These are phyloP conservation scores for Drosophila borborema DNA, from an alignment of 2,888 invertebrate genomes.

Conservation along the genomic window DNA sequence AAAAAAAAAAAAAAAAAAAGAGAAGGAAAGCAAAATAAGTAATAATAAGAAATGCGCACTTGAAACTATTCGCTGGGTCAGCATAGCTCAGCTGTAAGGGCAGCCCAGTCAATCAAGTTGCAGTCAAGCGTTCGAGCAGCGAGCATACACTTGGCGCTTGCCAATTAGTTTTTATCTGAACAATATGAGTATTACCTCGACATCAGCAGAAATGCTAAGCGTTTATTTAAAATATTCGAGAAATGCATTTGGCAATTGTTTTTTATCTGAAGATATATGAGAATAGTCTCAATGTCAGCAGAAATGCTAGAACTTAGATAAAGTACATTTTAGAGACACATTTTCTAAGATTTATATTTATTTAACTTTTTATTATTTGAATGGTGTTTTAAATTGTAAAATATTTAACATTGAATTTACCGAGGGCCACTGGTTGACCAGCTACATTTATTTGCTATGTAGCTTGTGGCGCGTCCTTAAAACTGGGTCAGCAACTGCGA, in stretches of 20 bases:
- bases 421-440: constrained; percentile 22
- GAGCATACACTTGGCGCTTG: background rate
- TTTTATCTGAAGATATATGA: background rate
- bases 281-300: background rate
- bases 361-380: too few relatives aligned
- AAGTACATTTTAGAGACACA: background rate
- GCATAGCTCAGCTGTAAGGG: constrained; percentile 12
- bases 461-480: constrained; percentile 14
- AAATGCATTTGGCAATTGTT: background rate
- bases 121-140: constrained; percentile 4
- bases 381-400: background rate
- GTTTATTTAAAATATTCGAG: too few relatives aligned
- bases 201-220: background rate
- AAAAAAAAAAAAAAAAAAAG: background rate
- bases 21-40: background rate
- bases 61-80: constrained; percentile 47
- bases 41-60: constrained; percentile 47
- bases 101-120: constrained; percentile 28
- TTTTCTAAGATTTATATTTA: too few relatives aligned
- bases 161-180: background rate
- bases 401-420: constrained; percentile 25
- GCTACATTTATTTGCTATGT: constrained; percentile 3
- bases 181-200: background rate
- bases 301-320: background rate
- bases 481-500: constrained; percentile 51